A percentile compares a stretch with the other conserved stretches of the same genome.
Evolutionary conservation across 2,797 vertebrate species (phyloP).

Genomic region (Nothura maculosa): DNA sequence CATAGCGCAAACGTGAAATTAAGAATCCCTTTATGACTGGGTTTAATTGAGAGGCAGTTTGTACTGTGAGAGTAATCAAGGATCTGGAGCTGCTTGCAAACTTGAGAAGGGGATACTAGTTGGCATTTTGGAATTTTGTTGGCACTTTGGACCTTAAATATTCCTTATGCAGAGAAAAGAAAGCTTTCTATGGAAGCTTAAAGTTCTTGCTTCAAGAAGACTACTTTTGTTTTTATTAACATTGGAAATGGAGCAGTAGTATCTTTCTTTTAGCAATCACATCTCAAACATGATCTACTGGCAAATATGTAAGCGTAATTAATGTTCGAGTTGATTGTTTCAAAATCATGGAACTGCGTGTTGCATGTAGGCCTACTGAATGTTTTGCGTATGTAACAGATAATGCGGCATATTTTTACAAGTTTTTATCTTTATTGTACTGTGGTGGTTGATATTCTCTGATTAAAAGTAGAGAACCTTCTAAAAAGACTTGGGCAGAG

Average conservation of each 20-base stretch:
- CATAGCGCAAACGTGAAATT: neutral
- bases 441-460: neutral
- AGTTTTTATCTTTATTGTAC: neutral
- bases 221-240: neutral
- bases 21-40: neutral
- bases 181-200: neutral
- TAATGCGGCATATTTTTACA: neutral
- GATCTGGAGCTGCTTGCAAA: neutral
- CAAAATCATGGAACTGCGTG: neutral
- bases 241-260: neutral
- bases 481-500: neutral
- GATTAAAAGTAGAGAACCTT: neutral
- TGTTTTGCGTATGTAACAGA: accelerated
- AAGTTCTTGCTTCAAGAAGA: neutral
- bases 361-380: neutral
- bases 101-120: neutral
- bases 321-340: neutral
- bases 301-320: neutral
- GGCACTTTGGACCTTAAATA: neutral
- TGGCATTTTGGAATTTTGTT: neutral
- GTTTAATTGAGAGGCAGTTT: neutral
- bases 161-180: neutral
- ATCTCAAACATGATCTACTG: neutral
- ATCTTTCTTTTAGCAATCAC: neutral
- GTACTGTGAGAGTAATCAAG: neutral